phyloP scores from a whole-genome alignment of 2,113 vertebrate species.

The Aspiorhynchus laticeps region DNA sequence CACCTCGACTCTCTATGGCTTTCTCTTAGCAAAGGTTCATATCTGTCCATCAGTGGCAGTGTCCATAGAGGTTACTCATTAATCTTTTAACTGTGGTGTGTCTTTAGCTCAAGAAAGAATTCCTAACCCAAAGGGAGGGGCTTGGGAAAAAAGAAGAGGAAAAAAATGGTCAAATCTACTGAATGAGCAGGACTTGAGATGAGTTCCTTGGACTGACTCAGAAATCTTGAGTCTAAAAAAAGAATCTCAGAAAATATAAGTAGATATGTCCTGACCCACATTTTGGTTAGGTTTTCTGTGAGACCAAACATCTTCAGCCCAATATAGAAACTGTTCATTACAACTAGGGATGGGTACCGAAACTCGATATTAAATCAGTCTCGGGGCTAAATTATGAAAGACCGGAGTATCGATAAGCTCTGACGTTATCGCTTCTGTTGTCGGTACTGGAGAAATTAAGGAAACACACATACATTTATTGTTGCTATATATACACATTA shows the following conservation, averaged over 20 bases:
- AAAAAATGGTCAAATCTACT: background rate
- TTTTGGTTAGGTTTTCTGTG: background rate
- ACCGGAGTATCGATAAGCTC: no score
- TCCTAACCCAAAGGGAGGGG: background rate
- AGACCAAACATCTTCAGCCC: conserved; percentile 5
- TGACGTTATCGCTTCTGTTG: no score
- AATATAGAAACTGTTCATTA: background rate
- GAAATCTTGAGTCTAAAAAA: background rate
- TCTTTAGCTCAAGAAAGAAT: background rate
- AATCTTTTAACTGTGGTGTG: background rate
- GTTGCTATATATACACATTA: no score
- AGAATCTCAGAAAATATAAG: background rate
- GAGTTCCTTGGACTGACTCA: background rate
- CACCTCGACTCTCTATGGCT: background rate
- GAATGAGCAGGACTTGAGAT: background rate
- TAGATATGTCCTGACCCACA: background rate
- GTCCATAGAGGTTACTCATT: conserved; percentile 12
- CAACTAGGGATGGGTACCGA: no score
- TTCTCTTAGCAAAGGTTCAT: conserved; percentile 8
- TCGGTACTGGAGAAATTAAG: no score
- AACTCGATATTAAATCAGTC: no score
- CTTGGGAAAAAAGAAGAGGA: background rate
- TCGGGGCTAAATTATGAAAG: no score
- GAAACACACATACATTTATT: no score
- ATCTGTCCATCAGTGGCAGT: conserved; percentile 19